phyloP scores from a whole-genome alignment of 1,140 invertebrate genomes.

The Melipona quadrifasciata region DNA sequence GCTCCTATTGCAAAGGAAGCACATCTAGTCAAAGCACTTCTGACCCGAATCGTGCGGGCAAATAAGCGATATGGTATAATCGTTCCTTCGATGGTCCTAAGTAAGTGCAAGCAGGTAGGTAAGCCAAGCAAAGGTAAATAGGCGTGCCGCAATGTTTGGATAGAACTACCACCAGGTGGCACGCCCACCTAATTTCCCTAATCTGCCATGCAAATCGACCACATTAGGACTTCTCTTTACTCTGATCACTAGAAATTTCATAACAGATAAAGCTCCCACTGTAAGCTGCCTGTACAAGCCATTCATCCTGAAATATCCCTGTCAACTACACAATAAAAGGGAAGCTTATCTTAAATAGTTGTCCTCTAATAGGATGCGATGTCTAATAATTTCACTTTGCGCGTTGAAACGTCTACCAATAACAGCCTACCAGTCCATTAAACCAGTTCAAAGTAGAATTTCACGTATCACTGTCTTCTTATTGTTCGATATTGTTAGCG shows the following conservation, averaged over 20 bases:
- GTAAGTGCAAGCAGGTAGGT: conserved; percentile 53
- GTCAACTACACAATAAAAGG: conserved; percentile 10
- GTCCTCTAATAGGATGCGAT: background rate
- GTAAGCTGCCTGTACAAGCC: background rate
- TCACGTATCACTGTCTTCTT: background rate
- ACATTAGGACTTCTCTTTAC: conserved; percentile 75
- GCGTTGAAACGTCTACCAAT: background rate
- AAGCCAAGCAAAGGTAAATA: conserved; percentile 49
- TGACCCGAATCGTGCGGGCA: conserved; percentile 10
- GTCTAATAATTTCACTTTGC: conserved; percentile 30
- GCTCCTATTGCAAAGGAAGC: conserved; percentile 15
- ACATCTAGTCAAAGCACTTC: conserved; percentile 20
- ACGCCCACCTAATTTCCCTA: conserved; percentile 73
- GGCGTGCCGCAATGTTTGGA: conserved; percentile 67
- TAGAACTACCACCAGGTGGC: conserved; percentile 68
- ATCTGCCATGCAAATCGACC: conserved; percentile 76
- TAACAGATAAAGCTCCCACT: conserved; percentile 55
- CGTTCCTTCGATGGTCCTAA: conserved; percentile 35
- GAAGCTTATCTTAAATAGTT: background rate
- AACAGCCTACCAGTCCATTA: background rate
- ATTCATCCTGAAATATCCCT: background rate
- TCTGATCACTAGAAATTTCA: conserved; percentile 67
- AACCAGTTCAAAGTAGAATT: background rate
- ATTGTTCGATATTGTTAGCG: background rate
- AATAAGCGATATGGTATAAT: conserved; percentile 30